A percentile compares a stretch with the other conserved stretches of the same genome.
phyloP scores from a whole-genome alignment of 2,888 invertebrate genomes.

The Lasioglossum villosulum region DNA sequence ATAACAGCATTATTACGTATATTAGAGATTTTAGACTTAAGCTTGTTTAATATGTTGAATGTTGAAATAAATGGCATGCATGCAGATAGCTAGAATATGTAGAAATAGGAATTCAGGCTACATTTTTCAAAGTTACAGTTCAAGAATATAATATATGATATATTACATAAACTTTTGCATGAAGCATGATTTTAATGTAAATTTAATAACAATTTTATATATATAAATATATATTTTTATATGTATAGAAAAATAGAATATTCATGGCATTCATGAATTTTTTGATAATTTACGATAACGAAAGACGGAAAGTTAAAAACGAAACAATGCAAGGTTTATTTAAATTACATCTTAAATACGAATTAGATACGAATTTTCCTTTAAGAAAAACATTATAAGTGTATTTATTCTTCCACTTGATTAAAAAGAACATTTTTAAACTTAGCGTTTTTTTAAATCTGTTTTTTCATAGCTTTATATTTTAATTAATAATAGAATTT shows the following conservation, averaged over 20 bases:
- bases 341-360: neutral
- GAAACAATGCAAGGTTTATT: no score
- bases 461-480: neutral
- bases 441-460: neutral
- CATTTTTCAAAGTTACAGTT: slow-evolving; percentile 10
- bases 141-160: slow-evolving; percentile 8
- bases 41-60: slow-evolving; percentile 29
- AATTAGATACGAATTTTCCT: neutral
- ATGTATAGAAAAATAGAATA: neutral
- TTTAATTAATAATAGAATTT: neutral
- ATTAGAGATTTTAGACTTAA: slow-evolving; percentile 20
- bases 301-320: neutral
- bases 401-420: neutral
- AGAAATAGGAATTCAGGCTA: slow-evolving; percentile 14
- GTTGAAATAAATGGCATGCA: slow-evolving; percentile 38
- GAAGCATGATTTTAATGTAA: slow-evolving; percentile 44
- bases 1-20: slow-evolving; percentile 19
- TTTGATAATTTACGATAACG: neutral
- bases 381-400: neutral
- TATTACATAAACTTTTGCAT: slow-evolving; percentile 43
- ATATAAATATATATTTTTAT: slow-evolving; percentile 9
- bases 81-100: slow-evolving; percentile 21
- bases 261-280: neutral
- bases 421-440: neutral
- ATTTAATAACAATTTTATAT: slow-evolving; percentile 16